Conservation (phyloP, 2,113 vertebrate species). For the Promerops cafer region DNA sequence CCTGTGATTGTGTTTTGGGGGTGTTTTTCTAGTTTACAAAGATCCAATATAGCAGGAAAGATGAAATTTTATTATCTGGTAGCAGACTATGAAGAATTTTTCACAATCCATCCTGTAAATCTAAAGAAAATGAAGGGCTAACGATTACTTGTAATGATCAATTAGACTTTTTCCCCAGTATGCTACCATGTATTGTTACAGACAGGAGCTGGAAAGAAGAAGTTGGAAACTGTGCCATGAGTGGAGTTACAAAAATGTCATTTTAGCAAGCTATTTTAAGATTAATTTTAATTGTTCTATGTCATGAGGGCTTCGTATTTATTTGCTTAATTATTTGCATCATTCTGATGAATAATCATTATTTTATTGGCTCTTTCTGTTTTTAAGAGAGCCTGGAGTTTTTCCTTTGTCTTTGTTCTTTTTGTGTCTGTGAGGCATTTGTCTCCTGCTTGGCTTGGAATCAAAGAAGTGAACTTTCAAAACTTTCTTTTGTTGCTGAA, state of each 20-base stretch:
- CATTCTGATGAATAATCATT: background rate
- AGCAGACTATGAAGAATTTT: background rate
- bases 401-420: background rate
- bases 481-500: background rate
- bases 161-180: background rate
- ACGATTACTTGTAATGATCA: background rate
- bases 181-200: background rate
- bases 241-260: background rate
- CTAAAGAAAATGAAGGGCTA: background rate
- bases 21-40: background rate
- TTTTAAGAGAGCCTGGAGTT: background rate
- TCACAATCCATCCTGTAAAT: background rate
- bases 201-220: background rate
- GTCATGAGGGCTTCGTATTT: background rate
- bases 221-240: background rate
- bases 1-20: background rate
- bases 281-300: background rate
- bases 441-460: constrained; percentile 15
- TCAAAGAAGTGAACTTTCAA: background rate
- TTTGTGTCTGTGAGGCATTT: background rate
- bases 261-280: constrained; percentile 16
- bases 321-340: constrained; percentile 4
- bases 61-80: background rate
- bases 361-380: background rate
- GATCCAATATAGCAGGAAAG: background rate